phyloP scores from a whole-genome alignment of 2,797 vertebrate species.

The Poeciliopsis gracilis region DNA sequence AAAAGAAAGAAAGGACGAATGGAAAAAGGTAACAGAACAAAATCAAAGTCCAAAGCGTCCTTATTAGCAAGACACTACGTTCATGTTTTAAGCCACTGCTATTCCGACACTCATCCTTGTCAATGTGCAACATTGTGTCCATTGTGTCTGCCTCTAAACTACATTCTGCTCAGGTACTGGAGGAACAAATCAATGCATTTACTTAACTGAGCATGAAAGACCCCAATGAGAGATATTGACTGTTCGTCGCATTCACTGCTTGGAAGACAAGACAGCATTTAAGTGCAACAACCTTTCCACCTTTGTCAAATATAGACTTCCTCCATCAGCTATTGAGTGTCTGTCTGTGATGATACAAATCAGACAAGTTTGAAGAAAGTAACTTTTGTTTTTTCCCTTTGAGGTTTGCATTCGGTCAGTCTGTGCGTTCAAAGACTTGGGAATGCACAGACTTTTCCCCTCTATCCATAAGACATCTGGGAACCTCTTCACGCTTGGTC shows the following conservation, averaged over 20 bases:
- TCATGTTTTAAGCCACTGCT: slow-evolving; percentile 79
- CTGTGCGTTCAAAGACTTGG: slow-evolving; percentile 25
- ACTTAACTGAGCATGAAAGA: slow-evolving; percentile 88
- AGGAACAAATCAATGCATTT: slow-evolving; percentile 86
- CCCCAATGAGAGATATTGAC: slow-evolving; percentile 81
- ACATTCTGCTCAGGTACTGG: slow-evolving; percentile 81
- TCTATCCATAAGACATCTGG: slow-evolving; percentile 20
- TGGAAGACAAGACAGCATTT: slow-evolving; percentile 71
- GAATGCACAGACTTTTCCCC: slow-evolving; percentile 40
- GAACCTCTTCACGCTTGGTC: slow-evolving; percentile 46
- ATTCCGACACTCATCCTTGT: slow-evolving; percentile 80
- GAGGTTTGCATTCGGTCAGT: slow-evolving; percentile 26
- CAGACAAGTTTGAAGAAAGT: slow-evolving; percentile 41
- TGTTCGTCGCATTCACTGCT: slow-evolving; percentile 69
- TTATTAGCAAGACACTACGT: slow-evolving; percentile 74
- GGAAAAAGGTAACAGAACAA: slow-evolving; percentile 52
- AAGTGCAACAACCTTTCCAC: slow-evolving; percentile 66
- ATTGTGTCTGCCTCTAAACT: slow-evolving; percentile 79
- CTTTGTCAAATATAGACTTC: slow-evolving; percentile 65
- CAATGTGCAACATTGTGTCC: slow-evolving; percentile 83
- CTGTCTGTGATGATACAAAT: slow-evolving; percentile 48
- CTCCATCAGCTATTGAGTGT: slow-evolving; percentile 65
- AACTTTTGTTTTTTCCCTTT: slow-evolving; percentile 46
- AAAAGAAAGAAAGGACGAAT: slow-evolving; percentile 21
- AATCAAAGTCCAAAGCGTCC: slow-evolving; percentile 70